Conservation (phyloP, 2,113 vertebrate genomes). For the Hydrochoerus hydrochaeris region DNA sequence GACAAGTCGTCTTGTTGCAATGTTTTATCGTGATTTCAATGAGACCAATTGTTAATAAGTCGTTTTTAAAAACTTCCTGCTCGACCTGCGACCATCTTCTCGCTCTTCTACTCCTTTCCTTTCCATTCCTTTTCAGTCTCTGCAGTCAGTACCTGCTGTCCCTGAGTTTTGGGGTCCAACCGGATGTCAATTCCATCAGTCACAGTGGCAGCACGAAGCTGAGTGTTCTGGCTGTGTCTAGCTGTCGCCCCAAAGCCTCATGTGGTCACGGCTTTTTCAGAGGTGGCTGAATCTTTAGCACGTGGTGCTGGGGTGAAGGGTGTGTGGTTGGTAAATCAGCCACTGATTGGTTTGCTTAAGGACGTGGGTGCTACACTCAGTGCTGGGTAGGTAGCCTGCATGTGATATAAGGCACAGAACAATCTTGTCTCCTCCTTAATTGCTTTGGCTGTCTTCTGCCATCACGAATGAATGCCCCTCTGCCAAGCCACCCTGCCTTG, state of each 20-base stretch:
- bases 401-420: not conserved
- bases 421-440: not conserved
- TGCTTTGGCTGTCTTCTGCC: not conserved
- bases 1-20: not conserved
- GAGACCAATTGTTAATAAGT: not conserved
- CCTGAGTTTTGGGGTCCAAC: not conserved
- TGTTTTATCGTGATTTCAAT: conserved; percentile 46
- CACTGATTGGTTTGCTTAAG: not conserved
- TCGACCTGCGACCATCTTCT: not conserved
- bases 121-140: not conserved
- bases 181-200: not conserved
- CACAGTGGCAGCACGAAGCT: not conserved
- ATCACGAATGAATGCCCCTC: too few relatives aligned
- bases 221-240: not conserved
- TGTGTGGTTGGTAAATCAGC: not conserved
- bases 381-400: not conserved
- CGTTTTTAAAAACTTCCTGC: not conserved
- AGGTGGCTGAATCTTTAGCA: not conserved
- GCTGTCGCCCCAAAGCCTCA: not conserved
- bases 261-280: not conserved
- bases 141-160: not conserved
- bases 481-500: not conserved
- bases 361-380: not conserved
- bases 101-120: not conserved
- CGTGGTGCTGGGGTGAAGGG: not conserved